These are phyloP conservation scores for Cynopterus sphinx DNA, from an alignment of 2,797 vertebrate genomes.

Conservation along the genomic window DNA sequence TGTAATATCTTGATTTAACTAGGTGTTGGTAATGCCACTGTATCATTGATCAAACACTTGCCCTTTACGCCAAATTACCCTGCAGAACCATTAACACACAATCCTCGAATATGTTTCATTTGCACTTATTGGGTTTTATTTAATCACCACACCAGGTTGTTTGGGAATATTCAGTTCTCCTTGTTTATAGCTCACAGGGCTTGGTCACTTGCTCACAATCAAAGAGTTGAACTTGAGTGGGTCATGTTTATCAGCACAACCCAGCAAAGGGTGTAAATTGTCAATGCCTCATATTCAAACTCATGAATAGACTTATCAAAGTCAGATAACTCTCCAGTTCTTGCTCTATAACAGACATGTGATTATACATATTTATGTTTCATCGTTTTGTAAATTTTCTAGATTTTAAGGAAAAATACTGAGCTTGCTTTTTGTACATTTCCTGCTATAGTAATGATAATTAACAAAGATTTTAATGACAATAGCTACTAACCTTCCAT, in stretches of 20 bases:
- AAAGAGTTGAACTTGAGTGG: not conserved
- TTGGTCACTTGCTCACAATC: not conserved
- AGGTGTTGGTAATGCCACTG: not conserved
- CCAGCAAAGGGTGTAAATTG: not conserved
- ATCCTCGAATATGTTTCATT: not conserved
- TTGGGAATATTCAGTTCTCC: not conserved
- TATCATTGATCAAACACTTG: not conserved
- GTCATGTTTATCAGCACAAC: not conserved
- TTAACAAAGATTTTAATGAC: slow-evolving; percentile 42
- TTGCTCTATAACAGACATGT: not conserved
- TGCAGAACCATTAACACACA: not conserved
- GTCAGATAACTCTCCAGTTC: not conserved
- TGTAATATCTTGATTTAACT: not conserved
- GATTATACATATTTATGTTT: not conserved
- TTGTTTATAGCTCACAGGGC: not conserved
- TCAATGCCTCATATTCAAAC: slow-evolving; percentile 22
- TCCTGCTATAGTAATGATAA: not conserved
- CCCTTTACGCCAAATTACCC: not conserved
- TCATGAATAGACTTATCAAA: not conserved
- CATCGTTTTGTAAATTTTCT: not conserved
- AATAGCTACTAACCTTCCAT: not conserved
- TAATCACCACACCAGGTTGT: not conserved
- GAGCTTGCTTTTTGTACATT: not conserved
- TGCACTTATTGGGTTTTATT: not conserved
- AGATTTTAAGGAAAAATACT: slow-evolving; percentile 20